A percentile compares a stretch with the other conserved stretches of the same genome.
phyloP scores from a whole-genome alignment of 92 coral and sea anemone genomes.

The Porites lobata region DNA sequence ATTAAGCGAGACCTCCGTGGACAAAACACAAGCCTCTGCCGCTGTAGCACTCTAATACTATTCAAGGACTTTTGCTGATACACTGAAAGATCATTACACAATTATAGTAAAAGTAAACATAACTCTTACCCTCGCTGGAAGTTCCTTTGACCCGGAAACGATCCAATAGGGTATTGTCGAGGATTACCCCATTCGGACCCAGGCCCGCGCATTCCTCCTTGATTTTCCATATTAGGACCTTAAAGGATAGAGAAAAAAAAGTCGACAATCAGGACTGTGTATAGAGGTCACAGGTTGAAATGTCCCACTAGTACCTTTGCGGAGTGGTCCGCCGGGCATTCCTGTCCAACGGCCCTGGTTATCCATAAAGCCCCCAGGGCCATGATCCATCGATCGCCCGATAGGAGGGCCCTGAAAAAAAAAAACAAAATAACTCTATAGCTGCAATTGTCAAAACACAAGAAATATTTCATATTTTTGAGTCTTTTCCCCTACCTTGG shows the following conservation, averaged over 20 bases:
- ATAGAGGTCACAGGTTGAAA: neutral
- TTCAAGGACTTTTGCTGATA: too few relatives aligned
- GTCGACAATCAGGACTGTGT: neutral
- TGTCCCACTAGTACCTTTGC: constrained; percentile 67
- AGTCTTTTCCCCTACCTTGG: constrained; percentile 40
- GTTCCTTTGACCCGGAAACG: constrained; percentile 95
- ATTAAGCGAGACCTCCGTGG: too few relatives aligned
- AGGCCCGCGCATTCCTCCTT: constrained; percentile 83
- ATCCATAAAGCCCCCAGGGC: constrained; percentile 86
- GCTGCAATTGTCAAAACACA: neutral
- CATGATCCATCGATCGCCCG: constrained; percentile 81
- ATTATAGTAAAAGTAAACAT: neutral
- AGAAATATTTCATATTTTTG: neutral
- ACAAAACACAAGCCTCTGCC: too few relatives aligned
- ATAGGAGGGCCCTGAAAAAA: constrained; percentile 78
- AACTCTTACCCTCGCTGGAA: constrained; percentile 90
- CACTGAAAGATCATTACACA: too few relatives aligned
- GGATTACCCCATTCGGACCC: constrained; percentile 92
- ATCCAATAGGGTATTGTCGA: constrained; percentile 84
- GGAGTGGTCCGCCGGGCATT: constrained; percentile 74
- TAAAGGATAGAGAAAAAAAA: neutral
- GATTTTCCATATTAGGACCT: constrained; percentile 87
- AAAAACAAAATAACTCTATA: neutral
- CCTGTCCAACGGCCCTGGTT: constrained; percentile 89
- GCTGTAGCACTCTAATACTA: too few relatives aligned